phyloP scores from a whole-genome alignment of 1,140 invertebrate species.

The Yoshiicerus persimilis region DNA sequence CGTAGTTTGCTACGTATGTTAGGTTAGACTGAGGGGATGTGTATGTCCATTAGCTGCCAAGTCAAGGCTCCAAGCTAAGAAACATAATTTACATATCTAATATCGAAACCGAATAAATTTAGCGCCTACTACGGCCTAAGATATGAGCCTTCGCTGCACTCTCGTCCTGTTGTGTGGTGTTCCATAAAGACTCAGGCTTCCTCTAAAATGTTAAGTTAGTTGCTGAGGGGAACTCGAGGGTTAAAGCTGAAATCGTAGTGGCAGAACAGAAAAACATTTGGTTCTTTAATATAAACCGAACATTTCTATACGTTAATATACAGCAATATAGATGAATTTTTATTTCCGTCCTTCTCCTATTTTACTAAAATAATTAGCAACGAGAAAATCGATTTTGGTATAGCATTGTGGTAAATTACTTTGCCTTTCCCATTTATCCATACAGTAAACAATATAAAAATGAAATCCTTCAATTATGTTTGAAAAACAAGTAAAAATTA shows the following conservation, averaged over 20 bases:
- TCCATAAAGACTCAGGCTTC: background rate
- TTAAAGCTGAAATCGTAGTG: background rate
- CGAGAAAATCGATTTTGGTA: background rate
- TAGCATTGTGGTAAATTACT: background rate
- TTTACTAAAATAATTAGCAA: background rate
- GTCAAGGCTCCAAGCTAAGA: background rate
- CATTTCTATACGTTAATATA: background rate
- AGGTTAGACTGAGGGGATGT: background rate
- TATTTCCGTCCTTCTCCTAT: background rate
- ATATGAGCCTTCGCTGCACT: background rate
- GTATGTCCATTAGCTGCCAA: slow-evolving; percentile 6
- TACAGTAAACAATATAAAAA: background rate
- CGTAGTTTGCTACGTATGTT: background rate
- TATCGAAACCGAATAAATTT: slow-evolving; percentile 18
- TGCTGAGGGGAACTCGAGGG: background rate
- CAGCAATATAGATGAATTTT: no score
- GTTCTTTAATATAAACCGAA: no score
- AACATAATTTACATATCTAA: slow-evolving; percentile 22
- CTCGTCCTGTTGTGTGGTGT: background rate
- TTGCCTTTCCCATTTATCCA: background rate
- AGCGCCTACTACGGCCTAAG: no score
- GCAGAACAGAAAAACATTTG: background rate
- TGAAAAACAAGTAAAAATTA: background rate
- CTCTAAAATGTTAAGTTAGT: background rate
- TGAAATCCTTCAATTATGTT: background rate